phyloP scores from a whole-genome alignment of 37 sponge, comb jelly and placozoan species.

The Halichondria panicea region DNA sequence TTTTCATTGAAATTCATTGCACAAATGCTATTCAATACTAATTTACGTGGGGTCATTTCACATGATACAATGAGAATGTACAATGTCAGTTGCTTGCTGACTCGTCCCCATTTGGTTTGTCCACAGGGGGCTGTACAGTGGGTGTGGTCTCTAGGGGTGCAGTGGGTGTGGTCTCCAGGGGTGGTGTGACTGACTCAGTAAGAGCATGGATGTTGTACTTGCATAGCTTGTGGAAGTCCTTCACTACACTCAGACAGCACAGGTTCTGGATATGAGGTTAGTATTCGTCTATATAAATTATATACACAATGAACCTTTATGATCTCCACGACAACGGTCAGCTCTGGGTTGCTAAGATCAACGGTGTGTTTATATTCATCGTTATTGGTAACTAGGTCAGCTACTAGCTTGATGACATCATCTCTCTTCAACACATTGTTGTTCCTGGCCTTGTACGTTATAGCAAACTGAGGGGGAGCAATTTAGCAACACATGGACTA shows the following conservation, averaged over 20 bases:
- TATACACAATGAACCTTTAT: conserved; percentile 64
- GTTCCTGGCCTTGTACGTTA: conserved; percentile 66
- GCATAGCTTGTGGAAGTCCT: conserved; percentile 68
- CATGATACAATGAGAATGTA: too few relatives aligned
- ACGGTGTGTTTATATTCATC: conserved; percentile 64
- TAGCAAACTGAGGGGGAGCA: conserved; percentile 51
- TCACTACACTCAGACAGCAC: conserved; percentile 78
- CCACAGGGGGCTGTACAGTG: too few relatives aligned
- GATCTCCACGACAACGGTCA: conserved; percentile 70
- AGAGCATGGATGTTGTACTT: conserved; percentile 83
- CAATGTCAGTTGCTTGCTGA: too few relatives aligned
- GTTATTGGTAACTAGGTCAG: conserved; percentile 54
- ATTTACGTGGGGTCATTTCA: too few relatives aligned
- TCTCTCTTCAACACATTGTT: conserved; percentile 67
- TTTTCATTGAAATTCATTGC: too few relatives aligned
- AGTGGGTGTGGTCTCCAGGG: neutral
- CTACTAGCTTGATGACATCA: conserved; percentile 61
- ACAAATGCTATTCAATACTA: too few relatives aligned
- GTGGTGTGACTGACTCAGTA: neutral
- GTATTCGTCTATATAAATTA: too few relatives aligned
- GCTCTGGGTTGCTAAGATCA: conserved; percentile 64
- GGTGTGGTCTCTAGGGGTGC: too few relatives aligned
- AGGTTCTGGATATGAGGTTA: conserved; percentile 35
- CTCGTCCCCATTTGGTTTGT: too few relatives aligned
- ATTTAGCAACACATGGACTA: neutral